Conservation (phyloP, 2,797 vertebrate genomes). For the Diplodus puntazzo region DNA sequence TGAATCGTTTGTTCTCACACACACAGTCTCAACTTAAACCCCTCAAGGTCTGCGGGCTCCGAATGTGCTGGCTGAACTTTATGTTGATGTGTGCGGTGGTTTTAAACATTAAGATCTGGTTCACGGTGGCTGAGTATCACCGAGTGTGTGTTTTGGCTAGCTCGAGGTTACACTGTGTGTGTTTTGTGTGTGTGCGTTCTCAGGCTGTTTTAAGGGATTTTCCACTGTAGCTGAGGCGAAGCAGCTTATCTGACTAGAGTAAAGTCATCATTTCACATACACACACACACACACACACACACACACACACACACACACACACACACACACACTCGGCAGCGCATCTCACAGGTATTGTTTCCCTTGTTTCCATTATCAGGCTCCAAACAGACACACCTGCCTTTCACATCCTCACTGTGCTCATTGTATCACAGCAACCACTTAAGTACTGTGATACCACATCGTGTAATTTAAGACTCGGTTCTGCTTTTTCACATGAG, state of each 20-base stretch:
- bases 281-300: not conserved
- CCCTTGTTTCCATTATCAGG: constrained; percentile 40
- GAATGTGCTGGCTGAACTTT: constrained; percentile 15
- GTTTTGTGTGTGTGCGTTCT: constrained; percentile 11
- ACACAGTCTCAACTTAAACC: not conserved
- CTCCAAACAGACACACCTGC: constrained; percentile 54
- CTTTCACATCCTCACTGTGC: constrained; percentile 52
- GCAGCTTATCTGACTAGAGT: constrained; percentile 5
- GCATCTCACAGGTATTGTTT: constrained; percentile 60
- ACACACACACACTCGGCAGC: constrained; percentile 3
- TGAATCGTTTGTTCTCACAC: not conserved
- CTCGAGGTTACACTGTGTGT: constrained; percentile 17
- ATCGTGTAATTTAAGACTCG: constrained; percentile 31
- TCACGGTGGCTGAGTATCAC: constrained; percentile 8
- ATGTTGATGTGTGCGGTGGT: constrained; percentile 19
- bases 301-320: not conserved
- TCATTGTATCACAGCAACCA: constrained; percentile 17
- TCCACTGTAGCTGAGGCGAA: constrained; percentile 41
- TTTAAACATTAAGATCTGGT: constrained; percentile 24
- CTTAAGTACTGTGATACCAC: not conserved
- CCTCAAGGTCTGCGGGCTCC: constrained; percentile 10
- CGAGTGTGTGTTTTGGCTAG: constrained; percentile 37
- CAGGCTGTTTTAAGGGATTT: constrained; percentile 54
- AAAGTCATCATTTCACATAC: constrained; percentile 33
- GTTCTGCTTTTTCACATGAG: constrained; percentile 17